These are phyloP conservation scores for Cyrtodaria siliqua DNA, from an alignment of 2,888 invertebrate genomes.

Conservation along the genomic window DNA sequence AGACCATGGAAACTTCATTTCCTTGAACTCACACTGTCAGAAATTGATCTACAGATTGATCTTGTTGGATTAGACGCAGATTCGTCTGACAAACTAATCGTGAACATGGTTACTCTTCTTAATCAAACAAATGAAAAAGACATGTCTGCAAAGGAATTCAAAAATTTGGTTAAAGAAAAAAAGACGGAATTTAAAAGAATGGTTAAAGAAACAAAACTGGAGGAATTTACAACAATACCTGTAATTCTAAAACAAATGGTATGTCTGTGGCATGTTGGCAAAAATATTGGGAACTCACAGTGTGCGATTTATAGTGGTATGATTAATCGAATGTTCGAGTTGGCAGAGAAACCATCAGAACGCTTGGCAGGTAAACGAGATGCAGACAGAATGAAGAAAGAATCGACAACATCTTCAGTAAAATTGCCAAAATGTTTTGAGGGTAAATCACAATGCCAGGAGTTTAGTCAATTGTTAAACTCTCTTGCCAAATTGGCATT, in stretches of 20 bases:
- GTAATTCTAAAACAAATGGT: slow-evolving; percentile 16
- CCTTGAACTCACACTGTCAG: no score
- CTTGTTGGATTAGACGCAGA: no score
- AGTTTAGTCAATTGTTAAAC: not conserved
- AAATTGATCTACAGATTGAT: no score
- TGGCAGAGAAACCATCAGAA: not conserved
- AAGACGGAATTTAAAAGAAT: no score
- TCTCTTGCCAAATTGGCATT: not conserved
- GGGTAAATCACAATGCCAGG: not conserved
- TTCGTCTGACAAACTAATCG: no score
- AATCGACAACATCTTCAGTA: not conserved
- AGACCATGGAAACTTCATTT: no score
- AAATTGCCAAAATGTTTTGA: not conserved
- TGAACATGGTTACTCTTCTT: no score
- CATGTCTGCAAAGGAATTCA: no score
- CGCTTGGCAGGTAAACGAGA: no score
- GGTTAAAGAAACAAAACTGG: no score
- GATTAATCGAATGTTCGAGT: not conserved
- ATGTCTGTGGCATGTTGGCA: slow-evolving; percentile 18
- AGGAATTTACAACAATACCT: not conserved
- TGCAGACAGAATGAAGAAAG: not conserved
- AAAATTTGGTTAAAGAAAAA: no score
- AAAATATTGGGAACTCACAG: not conserved
- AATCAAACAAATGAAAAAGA: no score
- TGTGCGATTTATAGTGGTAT: slow-evolving; percentile 9